phyloP scores from a whole-genome alignment of 1,140 invertebrate species.

The Microplitis demolitor region DNA sequence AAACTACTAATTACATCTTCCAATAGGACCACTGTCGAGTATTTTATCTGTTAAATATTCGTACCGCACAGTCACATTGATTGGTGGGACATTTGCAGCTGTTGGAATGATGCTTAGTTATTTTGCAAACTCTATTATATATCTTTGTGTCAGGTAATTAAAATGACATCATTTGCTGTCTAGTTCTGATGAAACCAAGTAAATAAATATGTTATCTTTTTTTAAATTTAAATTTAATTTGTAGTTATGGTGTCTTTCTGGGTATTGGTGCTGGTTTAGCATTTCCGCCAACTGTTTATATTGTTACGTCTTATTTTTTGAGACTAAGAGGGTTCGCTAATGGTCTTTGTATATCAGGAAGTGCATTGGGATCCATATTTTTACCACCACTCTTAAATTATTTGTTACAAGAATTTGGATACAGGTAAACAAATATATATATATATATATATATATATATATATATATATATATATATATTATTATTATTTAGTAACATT shows the following conservation, averaged over 20 bases:
- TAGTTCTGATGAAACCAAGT: no score
- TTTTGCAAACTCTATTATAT: constrained; percentile 77
- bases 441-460: no score
- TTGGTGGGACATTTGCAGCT: constrained; percentile 82
- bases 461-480: no score
- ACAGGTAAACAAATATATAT: constrained; percentile 62
- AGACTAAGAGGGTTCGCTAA: constrained; percentile 81
- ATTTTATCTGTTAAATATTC: constrained; percentile 89
- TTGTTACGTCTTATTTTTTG: constrained; percentile 87
- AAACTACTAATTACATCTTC: constrained; percentile 27
- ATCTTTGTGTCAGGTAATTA: constrained; percentile 76
- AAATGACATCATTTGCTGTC: background rate
- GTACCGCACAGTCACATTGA: constrained; percentile 86
- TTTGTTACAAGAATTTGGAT: constrained; percentile 75
- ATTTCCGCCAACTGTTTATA: constrained; percentile 88
- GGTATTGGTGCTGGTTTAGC: constrained; percentile 79
- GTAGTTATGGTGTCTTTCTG: constrained; percentile 80
- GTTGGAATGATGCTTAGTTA: constrained; percentile 85
- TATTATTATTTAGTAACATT: no score
- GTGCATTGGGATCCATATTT: constrained; percentile 81
- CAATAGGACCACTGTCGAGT: constrained; percentile 85
- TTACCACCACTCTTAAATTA: constrained; percentile 75
- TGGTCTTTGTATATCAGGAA: constrained; percentile 87
- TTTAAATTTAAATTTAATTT: constrained; percentile 43
- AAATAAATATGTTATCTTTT: no score